A percentile compares a stretch with the other conserved stretches of the same genome.
Conservation (phyloP, 64 coral and sea anemone species). For the Dendronephthya gigantea region DNA sequence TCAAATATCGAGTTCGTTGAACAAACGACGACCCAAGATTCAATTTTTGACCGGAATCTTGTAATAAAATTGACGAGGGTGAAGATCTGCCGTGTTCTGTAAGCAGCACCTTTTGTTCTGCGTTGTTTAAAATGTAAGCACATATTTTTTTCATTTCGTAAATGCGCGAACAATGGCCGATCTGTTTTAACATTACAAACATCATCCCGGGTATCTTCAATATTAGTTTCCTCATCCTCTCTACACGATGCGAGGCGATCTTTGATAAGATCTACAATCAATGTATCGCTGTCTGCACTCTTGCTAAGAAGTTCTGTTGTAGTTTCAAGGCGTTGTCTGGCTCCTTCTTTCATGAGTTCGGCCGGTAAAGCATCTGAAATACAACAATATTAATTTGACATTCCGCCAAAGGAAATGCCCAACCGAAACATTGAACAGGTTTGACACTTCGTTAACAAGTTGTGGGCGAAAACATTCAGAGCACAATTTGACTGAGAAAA, state of each 20-base stretch:
- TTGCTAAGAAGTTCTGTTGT: conserved; percentile 28
- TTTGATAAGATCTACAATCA: conserved; percentile 47
- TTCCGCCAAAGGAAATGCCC: too few species aligned
- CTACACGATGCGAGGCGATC: background rate
- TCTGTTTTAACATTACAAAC: background rate
- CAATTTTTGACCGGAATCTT: background rate
- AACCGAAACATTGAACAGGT: too few species aligned
- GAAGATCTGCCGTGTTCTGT: background rate
- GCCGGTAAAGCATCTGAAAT: background rate
- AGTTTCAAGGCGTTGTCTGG: background rate
- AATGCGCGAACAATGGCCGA: too few species aligned
- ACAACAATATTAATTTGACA: background rate
- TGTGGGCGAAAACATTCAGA: too few species aligned
- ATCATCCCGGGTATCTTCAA: background rate
- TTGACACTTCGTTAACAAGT: too few species aligned
- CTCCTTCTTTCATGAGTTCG: background rate
- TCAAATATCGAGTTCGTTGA: background rate
- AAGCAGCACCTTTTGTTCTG: background rate
- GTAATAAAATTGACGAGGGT: background rate
- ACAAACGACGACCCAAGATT: background rate
- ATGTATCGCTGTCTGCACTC: conserved; percentile 51
- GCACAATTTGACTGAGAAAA: too few species aligned
- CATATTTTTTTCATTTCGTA: too few species aligned
- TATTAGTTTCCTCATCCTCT: background rate
- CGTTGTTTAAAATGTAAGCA: background rate